Percentiles rank a stretch among this genome's conserved stretches.
phyloP scores from a whole-genome alignment of 2,113 vertebrate genomes.

The Taurulus bubalis region DNA sequence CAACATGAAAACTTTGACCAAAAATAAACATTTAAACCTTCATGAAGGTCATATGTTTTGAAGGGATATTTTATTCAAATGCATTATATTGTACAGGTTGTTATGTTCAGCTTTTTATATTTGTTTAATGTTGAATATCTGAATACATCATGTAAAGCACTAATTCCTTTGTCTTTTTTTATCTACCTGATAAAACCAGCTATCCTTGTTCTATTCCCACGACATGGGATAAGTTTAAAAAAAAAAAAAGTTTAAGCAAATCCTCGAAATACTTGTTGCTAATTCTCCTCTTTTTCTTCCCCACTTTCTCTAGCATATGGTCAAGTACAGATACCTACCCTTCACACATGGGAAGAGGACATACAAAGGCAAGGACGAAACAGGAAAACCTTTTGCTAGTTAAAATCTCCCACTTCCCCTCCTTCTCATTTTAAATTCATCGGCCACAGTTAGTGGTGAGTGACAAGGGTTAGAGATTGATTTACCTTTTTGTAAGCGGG shows the following conservation, averaged over 20 bases:
- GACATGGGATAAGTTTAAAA: not conserved
- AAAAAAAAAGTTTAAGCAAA: not conserved
- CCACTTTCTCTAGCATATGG: conserved; percentile 91
- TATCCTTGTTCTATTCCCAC: not conserved
- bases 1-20: not conserved
- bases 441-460: conserved; percentile 69
- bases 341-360: conserved; percentile 99
- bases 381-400: conserved; percentile 96
- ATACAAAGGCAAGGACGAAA: conserved; percentile 98
- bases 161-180: too few relatives aligned
- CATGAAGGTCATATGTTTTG: not conserved
- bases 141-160: not conserved
- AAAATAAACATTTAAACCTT: not conserved
- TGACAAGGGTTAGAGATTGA: conserved; percentile 66
- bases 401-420: conserved; percentile 80
- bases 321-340: conserved; percentile 99
- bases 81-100: not conserved
- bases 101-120: not conserved
- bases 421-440: conserved; percentile 69
- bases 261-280: not conserved
- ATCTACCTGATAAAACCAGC: not conserved
- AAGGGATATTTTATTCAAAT: not conserved
- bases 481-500: conserved; percentile 67
- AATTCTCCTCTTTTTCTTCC: conserved; percentile 33
- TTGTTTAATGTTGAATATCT: not conserved